Conservation (phyloP, 2,888 invertebrate genomes). For the Dolomedes plantarius region DNA sequence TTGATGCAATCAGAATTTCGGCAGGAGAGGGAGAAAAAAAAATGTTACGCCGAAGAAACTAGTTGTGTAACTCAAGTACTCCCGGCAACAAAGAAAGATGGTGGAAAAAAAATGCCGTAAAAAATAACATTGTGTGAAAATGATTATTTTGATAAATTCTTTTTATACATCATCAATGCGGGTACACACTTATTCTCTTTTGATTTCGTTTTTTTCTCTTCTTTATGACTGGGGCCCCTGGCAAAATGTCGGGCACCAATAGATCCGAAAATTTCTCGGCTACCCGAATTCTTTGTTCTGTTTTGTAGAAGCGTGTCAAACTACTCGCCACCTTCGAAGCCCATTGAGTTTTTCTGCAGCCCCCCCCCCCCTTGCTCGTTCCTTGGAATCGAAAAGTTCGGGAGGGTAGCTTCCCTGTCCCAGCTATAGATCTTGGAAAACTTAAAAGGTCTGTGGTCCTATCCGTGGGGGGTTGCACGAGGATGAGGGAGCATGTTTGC, state of each 20-base stretch:
- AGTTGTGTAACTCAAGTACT: conserved; percentile 21
- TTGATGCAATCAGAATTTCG: conserved; percentile 26
- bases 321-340: conserved; percentile 28
- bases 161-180: conserved; percentile 15
- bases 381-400: not conserved
- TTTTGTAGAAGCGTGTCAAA: conserved; percentile 24
- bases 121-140: conserved; percentile 13
- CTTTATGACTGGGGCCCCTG: not conserved
- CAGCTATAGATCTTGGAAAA: too few species aligned
- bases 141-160: conserved; percentile 9
- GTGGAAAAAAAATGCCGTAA: not conserved
- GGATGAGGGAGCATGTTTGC: conserved; percentile 20
- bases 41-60: conserved; percentile 3
- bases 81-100: conserved; percentile 4
- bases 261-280: not conserved
- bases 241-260: not conserved
- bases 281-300: conserved; percentile 27
- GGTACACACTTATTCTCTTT: conserved; percentile 20
- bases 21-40: conserved; percentile 10
- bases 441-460: too few species aligned
- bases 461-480: conserved; percentile 3
- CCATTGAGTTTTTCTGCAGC: not conserved
- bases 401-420: not conserved
- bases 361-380: not conserved
- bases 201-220: not conserved